Conservation (phyloP, 1,140 invertebrate genomes). For the Drosophila pandora region DNA sequence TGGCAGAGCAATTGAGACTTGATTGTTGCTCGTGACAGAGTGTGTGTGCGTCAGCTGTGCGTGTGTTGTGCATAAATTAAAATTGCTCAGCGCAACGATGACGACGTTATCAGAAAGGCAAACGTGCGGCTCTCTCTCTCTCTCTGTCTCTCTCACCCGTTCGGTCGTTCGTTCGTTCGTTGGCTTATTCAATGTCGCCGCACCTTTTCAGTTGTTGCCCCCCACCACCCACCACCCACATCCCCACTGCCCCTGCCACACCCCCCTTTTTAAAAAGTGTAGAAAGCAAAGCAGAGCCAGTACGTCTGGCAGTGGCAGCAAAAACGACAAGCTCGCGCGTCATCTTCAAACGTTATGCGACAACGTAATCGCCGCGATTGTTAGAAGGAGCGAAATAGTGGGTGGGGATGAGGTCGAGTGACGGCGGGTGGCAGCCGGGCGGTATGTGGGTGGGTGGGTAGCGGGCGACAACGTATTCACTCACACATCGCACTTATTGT, state of each 20-base stretch:
- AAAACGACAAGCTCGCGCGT: constrained; percentile 62
- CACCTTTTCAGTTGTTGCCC: constrained; percentile 59
- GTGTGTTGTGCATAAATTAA: constrained; percentile 73
- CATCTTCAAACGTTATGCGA: constrained; percentile 72
- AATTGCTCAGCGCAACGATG: constrained; percentile 68
- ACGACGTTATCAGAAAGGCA: constrained; percentile 67
- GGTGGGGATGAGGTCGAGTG: constrained; percentile 16
- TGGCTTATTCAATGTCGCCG: constrained; percentile 71
- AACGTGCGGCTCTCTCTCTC: constrained; percentile 12
- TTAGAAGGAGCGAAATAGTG: constrained; percentile 12
- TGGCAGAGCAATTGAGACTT: constrained; percentile 48
- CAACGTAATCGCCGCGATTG: constrained; percentile 49
- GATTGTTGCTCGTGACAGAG: constrained; percentile 34
- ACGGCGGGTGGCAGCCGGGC: not conserved
- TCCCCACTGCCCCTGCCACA: not conserved
- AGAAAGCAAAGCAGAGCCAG: constrained; percentile 57
- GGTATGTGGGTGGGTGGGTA: constrained; percentile 24
- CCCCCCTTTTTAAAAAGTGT: constrained; percentile 24
- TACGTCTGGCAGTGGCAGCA: constrained; percentile 69
- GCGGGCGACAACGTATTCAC: constrained; percentile 1
- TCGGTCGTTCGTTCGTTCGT: constrained; percentile 38
- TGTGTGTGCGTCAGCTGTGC: constrained; percentile 32
- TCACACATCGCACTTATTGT: constrained; percentile 26
- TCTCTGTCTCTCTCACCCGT: not conserved
- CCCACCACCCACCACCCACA: constrained; percentile 1